phyloP scores from a whole-genome alignment of 2,888 invertebrate species.

The Ormia ochracea region DNA sequence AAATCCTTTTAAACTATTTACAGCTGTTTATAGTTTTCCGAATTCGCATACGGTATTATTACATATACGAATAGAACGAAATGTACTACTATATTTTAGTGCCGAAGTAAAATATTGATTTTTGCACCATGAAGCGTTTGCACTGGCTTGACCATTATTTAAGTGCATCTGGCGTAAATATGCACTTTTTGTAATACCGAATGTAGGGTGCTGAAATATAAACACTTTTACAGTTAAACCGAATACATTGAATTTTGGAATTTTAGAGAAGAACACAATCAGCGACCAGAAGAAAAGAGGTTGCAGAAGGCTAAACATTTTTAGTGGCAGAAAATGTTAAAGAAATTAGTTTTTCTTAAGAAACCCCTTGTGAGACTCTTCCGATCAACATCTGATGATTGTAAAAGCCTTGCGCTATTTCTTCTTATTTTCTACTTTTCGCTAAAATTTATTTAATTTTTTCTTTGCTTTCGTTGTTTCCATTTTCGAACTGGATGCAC shows the following conservation, averaged over 20 bases:
- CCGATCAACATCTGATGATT: slow-evolving; percentile 61
- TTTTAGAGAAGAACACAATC: slow-evolving; percentile 50
- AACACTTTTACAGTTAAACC: slow-evolving; percentile 46
- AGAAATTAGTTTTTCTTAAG: slow-evolving; percentile 57
- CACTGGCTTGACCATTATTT: too few relatives aligned
- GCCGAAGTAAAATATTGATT: too few relatives aligned
- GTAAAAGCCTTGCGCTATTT: slow-evolving; percentile 39
- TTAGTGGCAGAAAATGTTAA: slow-evolving; percentile 47
- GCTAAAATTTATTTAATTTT: neutral
- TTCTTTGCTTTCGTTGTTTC: neutral
- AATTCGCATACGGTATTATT: too few relatives aligned
- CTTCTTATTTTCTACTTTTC: slow-evolving; percentile 35
- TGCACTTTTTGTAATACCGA: too few relatives aligned
- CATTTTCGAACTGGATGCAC: slow-evolving; percentile 45
- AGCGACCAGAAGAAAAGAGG: slow-evolving; percentile 25
- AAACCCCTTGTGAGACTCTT: slow-evolving; percentile 48
- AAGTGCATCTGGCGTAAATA: too few relatives aligned
- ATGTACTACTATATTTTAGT: too few relatives aligned
- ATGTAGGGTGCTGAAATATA: slow-evolving; percentile 1
- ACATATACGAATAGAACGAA: too few relatives aligned
- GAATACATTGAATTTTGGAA: slow-evolving; percentile 43
- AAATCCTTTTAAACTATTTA: too few relatives aligned
- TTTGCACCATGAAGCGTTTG: too few relatives aligned
- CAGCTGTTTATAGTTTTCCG: too few relatives aligned
- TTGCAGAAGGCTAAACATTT: slow-evolving; percentile 52